Percentiles rank a stretch among this genome's conserved stretches.
These are phyloP conservation scores for Polypedilum pembai DNA, from an alignment of 1,140 invertebrate species.

Conservation along the genomic window DNA sequence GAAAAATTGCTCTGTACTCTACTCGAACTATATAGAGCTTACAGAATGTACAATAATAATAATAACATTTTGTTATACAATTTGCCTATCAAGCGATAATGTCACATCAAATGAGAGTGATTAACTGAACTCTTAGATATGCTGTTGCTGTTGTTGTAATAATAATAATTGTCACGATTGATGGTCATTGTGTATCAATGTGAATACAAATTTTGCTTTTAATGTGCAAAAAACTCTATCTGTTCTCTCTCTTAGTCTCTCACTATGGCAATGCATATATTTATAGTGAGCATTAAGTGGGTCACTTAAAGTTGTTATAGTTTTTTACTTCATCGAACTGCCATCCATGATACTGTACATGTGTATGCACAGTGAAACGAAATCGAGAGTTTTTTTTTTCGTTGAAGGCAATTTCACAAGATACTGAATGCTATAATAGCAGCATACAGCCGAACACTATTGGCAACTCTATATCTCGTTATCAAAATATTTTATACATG, in stretches of 20 bases:
- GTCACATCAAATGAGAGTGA: not conserved
- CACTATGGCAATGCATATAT: not conserved
- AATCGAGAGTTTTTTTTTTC: not conserved
- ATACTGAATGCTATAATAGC: not conserved
- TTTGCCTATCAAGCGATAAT: not conserved
- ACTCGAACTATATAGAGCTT: not conserved
- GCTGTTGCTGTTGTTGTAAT: not conserved
- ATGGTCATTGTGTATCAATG: conserved; percentile 1
- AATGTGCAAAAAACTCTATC: not conserved
- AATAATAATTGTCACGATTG: not conserved
- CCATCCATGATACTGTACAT: not conserved
- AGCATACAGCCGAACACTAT: not conserved
- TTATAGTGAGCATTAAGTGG: not conserved
- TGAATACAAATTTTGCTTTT: not conserved
- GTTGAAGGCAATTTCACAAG: conserved; percentile 5
- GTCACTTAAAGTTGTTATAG: conserved; percentile 2
- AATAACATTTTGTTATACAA: conserved; percentile 7
- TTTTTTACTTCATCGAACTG: not conserved
- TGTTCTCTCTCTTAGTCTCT: not conserved
- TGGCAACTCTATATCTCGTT: not conserved
- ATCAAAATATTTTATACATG: not conserved
- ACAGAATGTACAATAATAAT: not conserved
- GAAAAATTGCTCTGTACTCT: not conserved
- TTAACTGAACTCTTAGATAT: not conserved
- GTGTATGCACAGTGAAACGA: not conserved